These are phyloP conservation scores for Cetoscarus ocellatus DNA, from an alignment of 2,797 vertebrate genomes.

Conservation along the genomic window DNA sequence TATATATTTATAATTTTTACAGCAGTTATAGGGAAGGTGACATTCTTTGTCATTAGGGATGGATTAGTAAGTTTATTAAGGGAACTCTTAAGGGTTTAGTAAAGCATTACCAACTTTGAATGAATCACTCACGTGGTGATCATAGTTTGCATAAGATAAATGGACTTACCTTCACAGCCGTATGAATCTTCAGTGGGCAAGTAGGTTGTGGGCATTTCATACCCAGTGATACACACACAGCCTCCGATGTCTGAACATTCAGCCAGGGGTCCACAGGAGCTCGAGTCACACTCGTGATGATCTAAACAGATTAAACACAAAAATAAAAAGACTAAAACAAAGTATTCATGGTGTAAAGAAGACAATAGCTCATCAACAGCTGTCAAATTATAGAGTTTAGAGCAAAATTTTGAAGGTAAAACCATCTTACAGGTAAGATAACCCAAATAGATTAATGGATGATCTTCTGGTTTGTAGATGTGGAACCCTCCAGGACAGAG, in stretches of 20 bases:
- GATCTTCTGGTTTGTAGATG: constrained; percentile 18
- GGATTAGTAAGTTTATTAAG: too few species aligned
- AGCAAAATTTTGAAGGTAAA: not conserved
- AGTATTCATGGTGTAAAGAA: not conserved
- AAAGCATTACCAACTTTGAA: too few species aligned
- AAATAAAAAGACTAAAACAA: not conserved
- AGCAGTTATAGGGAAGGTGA: too few species aligned
- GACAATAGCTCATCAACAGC: not conserved
- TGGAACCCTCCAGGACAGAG: constrained; percentile 62
- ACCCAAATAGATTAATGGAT: fast-evolving
- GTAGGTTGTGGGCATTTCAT: not conserved
- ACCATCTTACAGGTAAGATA: constrained; percentile 47
- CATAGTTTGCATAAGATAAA: too few species aligned
- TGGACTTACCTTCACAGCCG: constrained; percentile 58
- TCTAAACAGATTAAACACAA: constrained; percentile 37
- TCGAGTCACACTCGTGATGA: constrained; percentile 25
- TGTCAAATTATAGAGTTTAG: not conserved
- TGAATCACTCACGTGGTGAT: too few species aligned
- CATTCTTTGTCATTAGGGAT: too few species aligned
- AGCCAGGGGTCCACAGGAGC: constrained; percentile 58
- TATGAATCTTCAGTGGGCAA: constrained; percentile 31
- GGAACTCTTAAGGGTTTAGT: too few species aligned
- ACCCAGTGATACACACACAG: constrained; percentile 50
- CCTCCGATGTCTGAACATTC: constrained; percentile 31
- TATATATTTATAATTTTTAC: too few species aligned